Evolutionary conservation across 2,888 invertebrate genomes (phyloP), one percentile per base, ranked within the genome.

Genomic region (Drosophila tanythrix): DNA sequence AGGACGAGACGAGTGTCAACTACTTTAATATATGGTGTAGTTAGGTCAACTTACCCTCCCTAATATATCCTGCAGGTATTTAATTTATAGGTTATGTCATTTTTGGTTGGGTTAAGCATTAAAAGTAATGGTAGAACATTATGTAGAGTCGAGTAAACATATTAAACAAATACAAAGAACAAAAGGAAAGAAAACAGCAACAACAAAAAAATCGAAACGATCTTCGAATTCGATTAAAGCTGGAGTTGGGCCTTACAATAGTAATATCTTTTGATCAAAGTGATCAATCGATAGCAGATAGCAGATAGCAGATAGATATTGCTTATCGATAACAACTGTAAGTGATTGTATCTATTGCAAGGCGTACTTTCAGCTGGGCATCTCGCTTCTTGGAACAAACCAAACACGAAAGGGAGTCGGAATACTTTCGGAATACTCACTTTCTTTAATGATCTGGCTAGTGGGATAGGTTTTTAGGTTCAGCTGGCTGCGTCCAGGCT

Each of bases 391-490:
- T 56, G 13, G n/a, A 40, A 31, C 57, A 57, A 8, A 29, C 13
- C 31, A 15, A 31, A 57, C 29, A 40, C 40, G 15, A 3, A 40
- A 5, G 57, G 29, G 6, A 57, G n/a, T 29, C 57, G n/a, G 21
- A 31, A 13, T 13, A 35, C n/a, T 29, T 21, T n/a, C 51, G 15
- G 15, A 8, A 70, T 82, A 95, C 97, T 96, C 94, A 98, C 98
- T 96, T 95, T 97, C 96, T 95, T 97, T 96, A 77, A 97, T 96
- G 53, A 95, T 95, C 93, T 98, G 97, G 36, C 95, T 95, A 35
- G 94, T 93, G 1, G 98, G 98, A 90, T 97, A 97, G 0, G 97
- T 97, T 92, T 94, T 96, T 79, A 98, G 93, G 62, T 95, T 94
- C 75, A 97, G 92, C 31, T 94, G 94, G 48, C 77, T 79, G n/a